A percentile compares a stretch with the other conserved stretches of the same genome.
Conservation (phyloP, 2,797 vertebrate species). For the Numenius phaeopus region DNA sequence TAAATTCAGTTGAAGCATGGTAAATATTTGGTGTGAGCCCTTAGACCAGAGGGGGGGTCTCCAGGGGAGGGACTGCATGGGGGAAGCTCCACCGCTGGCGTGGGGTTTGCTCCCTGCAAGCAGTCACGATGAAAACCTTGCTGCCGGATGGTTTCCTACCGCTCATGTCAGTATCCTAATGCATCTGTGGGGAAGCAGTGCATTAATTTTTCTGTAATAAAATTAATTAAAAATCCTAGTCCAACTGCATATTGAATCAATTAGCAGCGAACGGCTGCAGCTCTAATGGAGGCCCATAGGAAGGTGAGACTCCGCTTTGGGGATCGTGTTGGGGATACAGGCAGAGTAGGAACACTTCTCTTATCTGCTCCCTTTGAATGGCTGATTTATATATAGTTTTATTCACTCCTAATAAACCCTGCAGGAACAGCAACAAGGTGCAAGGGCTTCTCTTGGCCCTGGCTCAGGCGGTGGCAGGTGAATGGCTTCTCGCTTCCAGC, state of each 20-base stretch:
- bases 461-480: neutral
- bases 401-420: neutral
- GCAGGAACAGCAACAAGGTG: neutral
- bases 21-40: neutral
- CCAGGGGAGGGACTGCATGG: rapidly evolving
- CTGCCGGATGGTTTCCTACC: neutral
- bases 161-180: neutral
- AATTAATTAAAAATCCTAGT: conserved; percentile 32
- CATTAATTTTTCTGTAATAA: conserved; percentile 24
- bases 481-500: neutral
- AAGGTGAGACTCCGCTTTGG: neutral
- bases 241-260: conserved; percentile 3
- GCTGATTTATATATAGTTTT: neutral
- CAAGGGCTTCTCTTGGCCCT: neutral
- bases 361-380: neutral
- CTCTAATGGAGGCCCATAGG: neutral
- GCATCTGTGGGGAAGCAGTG: neutral
- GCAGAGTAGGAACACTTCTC: neutral
- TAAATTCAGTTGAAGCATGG: rapidly evolving
- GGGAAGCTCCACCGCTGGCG: rapidly evolving
- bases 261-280: neutral
- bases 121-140: rapidly evolving
- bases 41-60: neutral
- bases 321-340: neutral
- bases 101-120: neutral